phyloP scores from a whole-genome alignment of 2,113 vertebrate species.

The Coptodon bakossiorum region DNA sequence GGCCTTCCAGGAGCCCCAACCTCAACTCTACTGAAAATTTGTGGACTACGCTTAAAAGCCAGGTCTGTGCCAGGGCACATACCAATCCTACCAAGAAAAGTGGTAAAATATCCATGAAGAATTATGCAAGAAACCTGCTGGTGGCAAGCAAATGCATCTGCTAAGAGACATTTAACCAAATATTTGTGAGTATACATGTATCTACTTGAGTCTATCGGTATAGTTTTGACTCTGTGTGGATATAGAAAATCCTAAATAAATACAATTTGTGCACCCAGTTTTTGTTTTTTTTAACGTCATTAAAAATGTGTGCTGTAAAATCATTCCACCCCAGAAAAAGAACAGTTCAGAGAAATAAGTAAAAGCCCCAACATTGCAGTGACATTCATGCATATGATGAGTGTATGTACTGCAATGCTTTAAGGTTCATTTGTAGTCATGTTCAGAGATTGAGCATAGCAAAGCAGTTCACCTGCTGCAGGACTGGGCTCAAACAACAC shows the following conservation, averaged over 20 bases:
- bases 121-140: background rate
- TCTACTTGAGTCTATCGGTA: background rate
- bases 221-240: background rate
- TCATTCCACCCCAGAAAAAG: background rate
- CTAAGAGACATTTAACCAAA: background rate
- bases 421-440: background rate
- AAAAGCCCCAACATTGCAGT: background rate
- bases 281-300: rapidly evolving
- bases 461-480: background rate
- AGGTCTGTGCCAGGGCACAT: background rate
- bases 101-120: background rate
- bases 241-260: background rate
- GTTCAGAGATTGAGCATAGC: background rate
- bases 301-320: background rate
- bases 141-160: background rate
- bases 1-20: background rate
- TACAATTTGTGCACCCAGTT: background rate
- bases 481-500: background rate
- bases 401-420: background rate
- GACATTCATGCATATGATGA: background rate
- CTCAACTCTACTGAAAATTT: background rate
- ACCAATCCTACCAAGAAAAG: background rate
- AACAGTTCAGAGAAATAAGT: background rate
- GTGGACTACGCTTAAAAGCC: background rate
- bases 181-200: background rate